phyloP scores from a whole-genome alignment of 2,113 vertebrate genomes.

The Podiceps cristatus region DNA sequence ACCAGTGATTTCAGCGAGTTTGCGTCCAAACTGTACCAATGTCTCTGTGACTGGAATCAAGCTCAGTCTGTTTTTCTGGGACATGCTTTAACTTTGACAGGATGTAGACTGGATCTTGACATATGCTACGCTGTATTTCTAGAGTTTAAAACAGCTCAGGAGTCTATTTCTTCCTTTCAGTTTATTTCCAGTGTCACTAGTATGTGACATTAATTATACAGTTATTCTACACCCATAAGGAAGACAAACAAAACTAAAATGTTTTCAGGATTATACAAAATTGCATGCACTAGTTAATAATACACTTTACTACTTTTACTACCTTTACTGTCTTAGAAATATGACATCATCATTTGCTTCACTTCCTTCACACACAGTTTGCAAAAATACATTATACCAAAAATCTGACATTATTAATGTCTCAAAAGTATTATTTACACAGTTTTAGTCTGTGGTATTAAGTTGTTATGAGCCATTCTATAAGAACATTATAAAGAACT shows the following conservation, averaged over 20 bases:
- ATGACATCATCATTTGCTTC: not conserved
- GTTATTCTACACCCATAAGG: not conserved
- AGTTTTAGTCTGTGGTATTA: not conserved
- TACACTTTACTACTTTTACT: not conserved
- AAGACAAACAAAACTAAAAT: not conserved
- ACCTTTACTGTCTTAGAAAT: not conserved
- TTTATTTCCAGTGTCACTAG: not conserved
- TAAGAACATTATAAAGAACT: not conserved
- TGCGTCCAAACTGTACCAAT: not conserved
- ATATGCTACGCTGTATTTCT: not conserved
- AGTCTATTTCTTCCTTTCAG: constrained; percentile 1
- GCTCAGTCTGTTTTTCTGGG: not conserved
- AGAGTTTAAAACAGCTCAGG: not conserved
- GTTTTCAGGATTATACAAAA: not conserved
- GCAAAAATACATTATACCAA: not conserved
- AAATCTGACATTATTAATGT: not conserved
- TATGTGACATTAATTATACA: not conserved
- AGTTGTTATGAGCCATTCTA: not conserved
- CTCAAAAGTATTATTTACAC: not conserved
- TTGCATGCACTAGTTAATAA: not conserved
- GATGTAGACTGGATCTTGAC: not conserved
- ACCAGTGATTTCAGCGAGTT: not conserved
- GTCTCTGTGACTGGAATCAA: not conserved
- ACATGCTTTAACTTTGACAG: not conserved
- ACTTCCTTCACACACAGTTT: not conserved